Conservation (phyloP, 2,888 invertebrate species). For the Brachyptera putata region DNA sequence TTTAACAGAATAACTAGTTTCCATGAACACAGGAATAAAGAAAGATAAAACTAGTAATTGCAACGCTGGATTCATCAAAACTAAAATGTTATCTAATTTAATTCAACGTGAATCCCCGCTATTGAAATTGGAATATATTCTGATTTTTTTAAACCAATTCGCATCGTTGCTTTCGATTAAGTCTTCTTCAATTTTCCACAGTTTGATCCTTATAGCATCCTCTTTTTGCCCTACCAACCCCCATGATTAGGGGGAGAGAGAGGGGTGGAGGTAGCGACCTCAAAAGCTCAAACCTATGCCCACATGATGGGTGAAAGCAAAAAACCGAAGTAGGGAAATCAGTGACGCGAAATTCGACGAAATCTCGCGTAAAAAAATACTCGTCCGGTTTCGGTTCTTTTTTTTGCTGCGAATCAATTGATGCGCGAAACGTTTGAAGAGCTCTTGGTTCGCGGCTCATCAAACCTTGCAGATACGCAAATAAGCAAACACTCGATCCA, state of each 20-base stretch:
- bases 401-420: not conserved
- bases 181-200: conserved; percentile 11
- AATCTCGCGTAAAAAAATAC: not conserved
- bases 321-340: conserved; percentile 11
- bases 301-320: conserved; percentile 4
- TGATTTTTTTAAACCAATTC: no score
- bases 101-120: no score
- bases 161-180: not conserved
- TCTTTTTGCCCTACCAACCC: not conserved
- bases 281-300: not conserved
- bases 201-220: conserved; percentile 2
- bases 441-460: not conserved
- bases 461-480: not conserved
- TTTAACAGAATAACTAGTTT: no score
- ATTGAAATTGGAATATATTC: no score
- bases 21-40: no score
- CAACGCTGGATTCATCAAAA: no score
- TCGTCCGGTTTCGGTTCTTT: not conserved
- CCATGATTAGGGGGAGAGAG: not conserved
- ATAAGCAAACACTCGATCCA: conserved; percentile 1
- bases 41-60: no score
- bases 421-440: conserved; percentile 4
- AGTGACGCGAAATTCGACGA: not conserved
- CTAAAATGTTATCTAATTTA: no score
- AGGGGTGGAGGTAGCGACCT: no score